Conservation (phyloP, 2,797 vertebrate genomes). For the Artibeus lituratus region DNA sequence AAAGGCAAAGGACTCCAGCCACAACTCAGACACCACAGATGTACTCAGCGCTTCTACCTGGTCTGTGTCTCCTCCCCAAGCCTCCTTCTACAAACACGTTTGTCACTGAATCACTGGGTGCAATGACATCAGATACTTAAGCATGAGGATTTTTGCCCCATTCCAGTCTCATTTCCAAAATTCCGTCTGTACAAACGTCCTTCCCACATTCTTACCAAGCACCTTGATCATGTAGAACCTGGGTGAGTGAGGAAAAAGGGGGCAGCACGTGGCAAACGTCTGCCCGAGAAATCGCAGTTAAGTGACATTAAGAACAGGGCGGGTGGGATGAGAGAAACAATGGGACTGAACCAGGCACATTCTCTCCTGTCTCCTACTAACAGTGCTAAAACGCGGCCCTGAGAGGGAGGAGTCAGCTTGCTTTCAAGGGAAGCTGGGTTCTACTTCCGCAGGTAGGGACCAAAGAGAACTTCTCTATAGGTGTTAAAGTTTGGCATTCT, state of each 20-base stretch:
- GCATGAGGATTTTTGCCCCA: background rate
- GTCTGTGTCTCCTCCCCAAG: background rate
- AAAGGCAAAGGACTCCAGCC: background rate
- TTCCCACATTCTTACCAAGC: background rate
- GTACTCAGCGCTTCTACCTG: background rate
- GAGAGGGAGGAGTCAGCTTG: background rate
- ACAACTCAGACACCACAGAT: background rate
- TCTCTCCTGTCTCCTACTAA: background rate
- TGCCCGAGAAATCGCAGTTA: background rate
- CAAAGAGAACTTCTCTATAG: background rate
- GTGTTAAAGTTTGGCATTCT: constrained; percentile 11
- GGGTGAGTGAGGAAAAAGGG: background rate
- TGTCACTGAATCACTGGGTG: background rate
- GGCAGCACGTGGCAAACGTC: background rate
- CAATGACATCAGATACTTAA: background rate
- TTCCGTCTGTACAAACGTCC: background rate
- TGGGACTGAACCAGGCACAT: background rate
- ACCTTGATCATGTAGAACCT: background rate
- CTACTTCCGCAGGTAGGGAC: background rate
- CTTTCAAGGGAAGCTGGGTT: background rate
- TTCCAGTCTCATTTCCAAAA: background rate
- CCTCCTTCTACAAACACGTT: background rate
- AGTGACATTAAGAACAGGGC: background rate
- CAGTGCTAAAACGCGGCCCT: background rate
- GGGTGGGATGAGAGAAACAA: background rate